phyloP scores from a whole-genome alignment of 1,140 invertebrate genomes.

The Ericerus pela region DNA sequence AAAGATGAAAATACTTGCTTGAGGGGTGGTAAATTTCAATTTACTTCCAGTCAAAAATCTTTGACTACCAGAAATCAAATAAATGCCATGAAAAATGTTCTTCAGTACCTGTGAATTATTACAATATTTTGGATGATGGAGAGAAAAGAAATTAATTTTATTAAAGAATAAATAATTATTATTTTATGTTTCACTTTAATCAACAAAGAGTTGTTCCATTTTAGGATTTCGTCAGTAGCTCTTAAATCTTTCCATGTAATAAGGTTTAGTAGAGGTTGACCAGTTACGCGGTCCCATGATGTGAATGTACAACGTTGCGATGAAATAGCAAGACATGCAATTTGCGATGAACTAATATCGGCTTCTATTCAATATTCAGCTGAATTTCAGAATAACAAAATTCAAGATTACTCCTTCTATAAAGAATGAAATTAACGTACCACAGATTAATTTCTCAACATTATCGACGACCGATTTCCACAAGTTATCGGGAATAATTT shows the following conservation, averaged over 20 bases:
- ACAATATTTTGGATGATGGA: not conserved
- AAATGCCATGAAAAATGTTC: conserved; percentile 46
- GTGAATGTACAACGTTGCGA: conserved; percentile 76
- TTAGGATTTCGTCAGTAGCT: conserved; percentile 57
- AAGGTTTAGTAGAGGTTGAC: conserved; percentile 76
- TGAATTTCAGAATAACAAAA: no score
- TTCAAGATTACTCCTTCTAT: no score
- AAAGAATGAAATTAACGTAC: no score
- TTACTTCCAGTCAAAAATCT: conserved; percentile 67
- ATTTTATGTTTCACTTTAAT: conserved; percentile 40
- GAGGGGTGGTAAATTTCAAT: conserved; percentile 61
- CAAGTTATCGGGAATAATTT: no score
- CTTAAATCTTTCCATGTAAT: conserved; percentile 93
- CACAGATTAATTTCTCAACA: no score
- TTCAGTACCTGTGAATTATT: conserved; percentile 36
- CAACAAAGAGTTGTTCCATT: conserved; percentile 70
- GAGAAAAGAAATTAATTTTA: not conserved
- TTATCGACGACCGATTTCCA: no score
- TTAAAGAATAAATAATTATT: not conserved
- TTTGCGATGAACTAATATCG: conserved; percentile 41
- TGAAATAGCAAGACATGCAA: conserved; percentile 69
- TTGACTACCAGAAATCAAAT: conserved; percentile 57
- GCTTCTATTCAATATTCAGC: no score
- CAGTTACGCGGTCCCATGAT: conserved; percentile 71
- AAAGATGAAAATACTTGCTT: conserved; percentile 37